These are phyloP conservation scores for Helicoverpa assulta DNA, from an alignment of 2,888 invertebrate genomes.

Conservation along the genomic window DNA sequence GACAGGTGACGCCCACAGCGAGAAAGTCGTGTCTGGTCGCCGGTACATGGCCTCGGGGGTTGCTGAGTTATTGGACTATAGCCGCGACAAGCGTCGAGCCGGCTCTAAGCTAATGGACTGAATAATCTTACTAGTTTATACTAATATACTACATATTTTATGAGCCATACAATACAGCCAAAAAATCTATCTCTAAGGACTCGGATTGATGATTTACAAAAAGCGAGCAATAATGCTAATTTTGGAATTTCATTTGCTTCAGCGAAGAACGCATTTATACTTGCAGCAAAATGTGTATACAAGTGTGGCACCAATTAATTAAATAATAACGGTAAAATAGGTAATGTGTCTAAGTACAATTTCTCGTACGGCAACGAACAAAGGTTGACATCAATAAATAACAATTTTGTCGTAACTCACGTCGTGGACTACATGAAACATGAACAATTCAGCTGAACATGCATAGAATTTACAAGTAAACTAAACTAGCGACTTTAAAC, in stretches of 20 bases:
- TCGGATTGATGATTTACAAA: neutral
- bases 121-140: constrained; percentile 37
- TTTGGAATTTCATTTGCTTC: too few species aligned
- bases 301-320: constrained; percentile 1
- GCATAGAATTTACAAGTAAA: constrained; percentile 10
- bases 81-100: constrained; percentile 42
- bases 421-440: constrained; percentile 24
- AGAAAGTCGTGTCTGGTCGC: constrained; percentile 76
- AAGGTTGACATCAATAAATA: constrained; percentile 43
- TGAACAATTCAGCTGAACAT: constrained; percentile 41
- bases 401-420: constrained; percentile 49
- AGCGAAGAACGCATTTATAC: neutral
- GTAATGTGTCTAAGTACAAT: constrained; percentile 26
- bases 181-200: neutral
- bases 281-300: neutral
- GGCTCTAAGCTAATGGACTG: constrained; percentile 60
- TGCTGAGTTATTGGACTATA: constrained; percentile 62
- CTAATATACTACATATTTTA: constrained; percentile 7
- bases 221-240: neutral
- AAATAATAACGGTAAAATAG: constrained; percentile 9
- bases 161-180: neutral
- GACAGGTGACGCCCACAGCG: constrained; percentile 82
- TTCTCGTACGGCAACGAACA: constrained; percentile 33
- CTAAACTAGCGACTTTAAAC: constrained; percentile 23
- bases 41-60: constrained; percentile 63